Conservation (phyloP, 2,888 invertebrate genomes). For the Pachymerium ferrugineum region DNA sequence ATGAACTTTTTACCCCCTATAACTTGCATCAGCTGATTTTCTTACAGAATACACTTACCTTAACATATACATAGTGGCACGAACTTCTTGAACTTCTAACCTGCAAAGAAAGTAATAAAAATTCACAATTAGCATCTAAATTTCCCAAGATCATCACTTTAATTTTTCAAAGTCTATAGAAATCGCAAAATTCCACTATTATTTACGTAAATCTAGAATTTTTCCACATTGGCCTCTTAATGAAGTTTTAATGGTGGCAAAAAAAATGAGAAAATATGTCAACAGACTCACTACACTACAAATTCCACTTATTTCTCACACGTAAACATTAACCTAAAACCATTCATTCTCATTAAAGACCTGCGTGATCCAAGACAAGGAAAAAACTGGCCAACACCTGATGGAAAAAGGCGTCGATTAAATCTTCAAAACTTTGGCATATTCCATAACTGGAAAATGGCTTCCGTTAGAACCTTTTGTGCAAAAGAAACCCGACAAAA, state of each 20-base stretch:
- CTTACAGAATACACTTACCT: background rate
- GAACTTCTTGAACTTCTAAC: constrained; percentile 30
- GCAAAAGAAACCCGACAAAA: too few species aligned
- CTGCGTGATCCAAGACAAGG: background rate
- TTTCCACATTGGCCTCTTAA: background rate
- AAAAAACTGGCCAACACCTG: background rate
- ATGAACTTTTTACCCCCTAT: background rate
- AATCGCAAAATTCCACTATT: background rate
- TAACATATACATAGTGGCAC: constrained; percentile 29
- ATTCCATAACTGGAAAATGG: too few species aligned
- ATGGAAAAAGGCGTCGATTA: background rate
- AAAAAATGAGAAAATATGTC: background rate
- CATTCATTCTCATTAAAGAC: constrained; percentile 8
- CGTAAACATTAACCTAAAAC: constrained; percentile 17
- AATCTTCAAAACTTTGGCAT: too few species aligned
- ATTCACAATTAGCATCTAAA: too few species aligned
- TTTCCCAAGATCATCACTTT: background rate
- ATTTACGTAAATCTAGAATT: background rate
- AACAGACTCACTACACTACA: background rate
- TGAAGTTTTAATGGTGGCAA: background rate
- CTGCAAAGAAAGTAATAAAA: constrained; percentile 20
- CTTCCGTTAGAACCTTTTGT: too few species aligned
- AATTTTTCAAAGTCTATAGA: background rate
- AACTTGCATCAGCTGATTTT: constrained; percentile 18
- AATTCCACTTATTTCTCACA: background rate